phyloP scores from a whole-genome alignment of 2,888 invertebrate genomes.

The Petrolisthes cinctipes region DNA sequence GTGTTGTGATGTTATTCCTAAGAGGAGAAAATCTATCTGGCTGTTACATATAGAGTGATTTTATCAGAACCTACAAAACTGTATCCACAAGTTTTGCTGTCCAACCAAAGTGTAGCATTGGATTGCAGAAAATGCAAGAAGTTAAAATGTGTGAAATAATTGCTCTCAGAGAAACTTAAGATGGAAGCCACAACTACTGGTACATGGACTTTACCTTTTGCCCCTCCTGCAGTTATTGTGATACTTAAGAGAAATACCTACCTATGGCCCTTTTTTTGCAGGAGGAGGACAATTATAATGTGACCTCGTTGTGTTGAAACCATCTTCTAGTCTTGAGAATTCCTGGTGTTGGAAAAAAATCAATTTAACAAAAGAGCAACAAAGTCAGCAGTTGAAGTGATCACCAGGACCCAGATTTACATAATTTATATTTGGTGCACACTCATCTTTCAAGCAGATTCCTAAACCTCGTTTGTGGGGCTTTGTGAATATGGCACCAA shows the following conservation, averaged over 20 bases:
- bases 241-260: slow-evolving; percentile 50
- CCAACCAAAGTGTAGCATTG: too few species aligned
- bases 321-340: slow-evolving; percentile 59
- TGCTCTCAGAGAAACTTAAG: too few species aligned
- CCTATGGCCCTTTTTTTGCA: neutral
- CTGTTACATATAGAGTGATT: too few species aligned
- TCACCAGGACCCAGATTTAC: neutral
- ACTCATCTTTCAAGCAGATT: too few species aligned
- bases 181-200: too few species aligned
- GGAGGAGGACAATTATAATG: slow-evolving; percentile 1
- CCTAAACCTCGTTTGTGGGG: too few species aligned
- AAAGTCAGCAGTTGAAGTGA: neutral
- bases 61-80: neutral
- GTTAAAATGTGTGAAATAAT: too few species aligned
- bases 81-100: neutral
- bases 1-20: slow-evolving; percentile 18
- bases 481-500: too few species aligned
- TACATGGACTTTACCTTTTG: neutral
- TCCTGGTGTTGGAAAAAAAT: slow-evolving; percentile 8
- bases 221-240: slow-evolving; percentile 40
- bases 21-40: neutral
- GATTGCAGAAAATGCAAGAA: too few species aligned
- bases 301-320: slow-evolving; percentile 47
- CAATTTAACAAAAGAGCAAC: too few species aligned
- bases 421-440: too few species aligned